Evolutionary conservation across 2,888 invertebrate species (phyloP), one percentile per base, ranked within the genome.

Genomic region (Phortica magna): DNA sequence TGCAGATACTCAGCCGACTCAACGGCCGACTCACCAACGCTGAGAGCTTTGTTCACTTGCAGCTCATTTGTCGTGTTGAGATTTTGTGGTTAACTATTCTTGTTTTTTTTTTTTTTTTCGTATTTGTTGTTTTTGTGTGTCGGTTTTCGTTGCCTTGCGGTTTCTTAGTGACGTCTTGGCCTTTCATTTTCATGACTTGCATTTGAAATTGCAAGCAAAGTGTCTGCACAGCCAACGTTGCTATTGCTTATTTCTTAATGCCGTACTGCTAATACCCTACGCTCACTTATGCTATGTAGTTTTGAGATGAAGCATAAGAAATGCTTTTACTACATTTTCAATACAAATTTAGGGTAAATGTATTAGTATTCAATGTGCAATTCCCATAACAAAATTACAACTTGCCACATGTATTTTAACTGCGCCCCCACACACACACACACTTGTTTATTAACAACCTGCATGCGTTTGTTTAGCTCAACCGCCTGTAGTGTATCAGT

Each of bases 141-240:
- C 14, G 10, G 48, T 48, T 48, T 48, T 48, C 2, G 48, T 48
- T 48, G 22, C 73, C 19, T 73, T 75, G 55, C 31, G 73, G 76
- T 77, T 78, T 70, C 43, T 76, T 55, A 42, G 61, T 76, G 80
- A 77, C 81, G 79, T 76, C 84, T 83, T 86, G 83, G 84, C 85
- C 86, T 86, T 86, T 85, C 86, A 81, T 84, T 86, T 85, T 87
- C 81, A 81, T 81, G 80, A 78, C 82, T 79, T 80, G 78, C 79
- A 84, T 80, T 81, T 80, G 81, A 76, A 78, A 79, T 80, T 80
- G 76, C 74, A 75, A 9, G 39, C 80, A 75, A 77, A 74, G 75
- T 80, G 74, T 61, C 53, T 74, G 76, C 41, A 22, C 77, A 57
- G 57, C 59, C 55, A 43, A 64, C 42, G 48, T 17, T 73, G 22